Evolutionary conservation across 2,888 invertebrate species (phyloP).

Genomic region (Sceliomorpha sp.): DNA sequence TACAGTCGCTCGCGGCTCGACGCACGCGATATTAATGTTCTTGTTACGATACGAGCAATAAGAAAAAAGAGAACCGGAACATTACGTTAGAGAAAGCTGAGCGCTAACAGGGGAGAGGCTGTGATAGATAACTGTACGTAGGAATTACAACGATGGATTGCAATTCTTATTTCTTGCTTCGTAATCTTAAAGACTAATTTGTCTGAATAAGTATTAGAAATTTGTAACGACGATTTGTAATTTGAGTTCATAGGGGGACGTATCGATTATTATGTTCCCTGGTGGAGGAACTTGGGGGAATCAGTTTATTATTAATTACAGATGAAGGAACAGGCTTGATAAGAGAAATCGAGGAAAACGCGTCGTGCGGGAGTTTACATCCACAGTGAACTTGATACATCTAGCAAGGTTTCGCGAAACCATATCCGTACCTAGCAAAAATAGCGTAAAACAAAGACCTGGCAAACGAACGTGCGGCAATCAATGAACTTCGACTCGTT

Average conservation of each 20-base stretch:
- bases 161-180: too few relatives aligned
- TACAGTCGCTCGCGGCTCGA: slow-evolving; percentile 53
- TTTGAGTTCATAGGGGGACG: too few relatives aligned
- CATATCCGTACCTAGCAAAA: slow-evolving; percentile 29
- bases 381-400: slow-evolving; percentile 39
- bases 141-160: slow-evolving; percentile 11
- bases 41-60: slow-evolving; percentile 60
- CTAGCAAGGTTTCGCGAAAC: slow-evolving; percentile 44
- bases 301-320: too few relatives aligned
- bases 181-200: too few relatives aligned
- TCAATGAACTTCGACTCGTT: slow-evolving; percentile 16
- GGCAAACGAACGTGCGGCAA: slow-evolving; percentile 26
- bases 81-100: too few relatives aligned
- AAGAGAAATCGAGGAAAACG: slow-evolving; percentile 2
- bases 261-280: too few relatives aligned
- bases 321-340: not conserved
- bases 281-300: too few relatives aligned
- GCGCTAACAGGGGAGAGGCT: slow-evolving; percentile 18
- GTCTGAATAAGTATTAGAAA: too few relatives aligned
- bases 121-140: slow-evolving; percentile 24
- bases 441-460: slow-evolving; percentile 26
- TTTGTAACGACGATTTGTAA: too few relatives aligned
- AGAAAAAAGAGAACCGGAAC: slow-evolving; percentile 41
- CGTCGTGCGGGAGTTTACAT: slow-evolving; percentile 1
- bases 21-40: slow-evolving; percentile 68